phyloP scores from a whole-genome alignment of 1,140 invertebrate species.

The Caerostris extrusa region DNA sequence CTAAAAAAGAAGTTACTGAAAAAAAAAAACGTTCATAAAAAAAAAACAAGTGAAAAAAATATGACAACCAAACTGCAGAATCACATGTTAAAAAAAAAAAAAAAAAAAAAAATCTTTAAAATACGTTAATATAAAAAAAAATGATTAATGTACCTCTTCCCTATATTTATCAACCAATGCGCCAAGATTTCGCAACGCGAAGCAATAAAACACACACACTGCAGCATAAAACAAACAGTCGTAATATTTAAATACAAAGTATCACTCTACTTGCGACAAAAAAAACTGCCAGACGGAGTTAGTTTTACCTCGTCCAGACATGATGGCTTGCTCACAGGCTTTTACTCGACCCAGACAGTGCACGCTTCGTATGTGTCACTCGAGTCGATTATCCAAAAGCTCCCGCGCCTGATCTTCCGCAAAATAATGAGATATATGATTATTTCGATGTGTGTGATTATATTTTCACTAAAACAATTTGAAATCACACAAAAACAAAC shows the following conservation, averaged over 20 bases:
- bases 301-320: constrained; percentile 77
- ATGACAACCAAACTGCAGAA: constrained; percentile 17
- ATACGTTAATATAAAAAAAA: constrained; percentile 23
- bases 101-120: not conserved
- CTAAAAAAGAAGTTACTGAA: not conserved
- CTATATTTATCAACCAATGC: constrained; percentile 52
- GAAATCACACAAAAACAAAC: constrained; percentile 55
- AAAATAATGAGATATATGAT: not conserved
- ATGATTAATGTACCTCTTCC: not conserved
- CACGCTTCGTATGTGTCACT: constrained; percentile 68
- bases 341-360: constrained; percentile 71
- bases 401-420: constrained; percentile 32
- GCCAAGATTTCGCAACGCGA: constrained; percentile 41
- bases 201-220: constrained; percentile 36
- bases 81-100: constrained; percentile 57
- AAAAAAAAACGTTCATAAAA: not conserved
- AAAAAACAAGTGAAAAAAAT: constrained; percentile 20
- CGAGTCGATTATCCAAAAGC: constrained; percentile 60
- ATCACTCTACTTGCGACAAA: constrained; percentile 62
- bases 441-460: constrained; percentile 12
- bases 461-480: constrained; percentile 36
- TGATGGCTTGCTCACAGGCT: constrained; percentile 72
- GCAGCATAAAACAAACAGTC: constrained; percentile 65
- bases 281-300: constrained; percentile 70
- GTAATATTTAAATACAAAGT: constrained; percentile 71